A percentile compares a stretch with the other conserved stretches of the same genome.
Evolutionary conservation across 2,113 vertebrate genomes (phyloP).

Genomic region (Gambusia holbrooki): DNA sequence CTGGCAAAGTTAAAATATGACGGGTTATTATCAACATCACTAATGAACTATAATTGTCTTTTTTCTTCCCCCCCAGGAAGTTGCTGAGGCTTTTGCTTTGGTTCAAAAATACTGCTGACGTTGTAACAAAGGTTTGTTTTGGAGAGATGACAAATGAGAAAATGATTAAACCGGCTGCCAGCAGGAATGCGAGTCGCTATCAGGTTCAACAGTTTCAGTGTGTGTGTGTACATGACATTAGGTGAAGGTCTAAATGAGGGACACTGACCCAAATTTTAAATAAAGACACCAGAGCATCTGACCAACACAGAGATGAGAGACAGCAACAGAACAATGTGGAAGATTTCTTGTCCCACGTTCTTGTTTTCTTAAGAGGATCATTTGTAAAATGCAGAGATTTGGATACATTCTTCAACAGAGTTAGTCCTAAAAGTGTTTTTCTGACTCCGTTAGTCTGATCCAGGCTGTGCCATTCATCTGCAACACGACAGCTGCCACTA

Average conservation of each 20-base stretch:
- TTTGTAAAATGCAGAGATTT: conserved; percentile 14
- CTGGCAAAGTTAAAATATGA: too few relatives aligned
- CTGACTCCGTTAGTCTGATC: conserved; percentile 25
- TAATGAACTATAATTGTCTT: conserved; percentile 21
- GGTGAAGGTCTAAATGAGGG: conserved; percentile 60
- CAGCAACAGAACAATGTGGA: conserved; percentile 10
- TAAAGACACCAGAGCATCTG: conserved; percentile 29
- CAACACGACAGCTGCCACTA: conserved; percentile 36
- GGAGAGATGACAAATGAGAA: conserved; percentile 41
- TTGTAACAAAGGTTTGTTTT: conserved; percentile 7
- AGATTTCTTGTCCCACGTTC: background rate
- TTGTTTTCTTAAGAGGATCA: background rate
- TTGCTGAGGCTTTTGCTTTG: conserved; percentile 28
- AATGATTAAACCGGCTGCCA: conserved; percentile 76
- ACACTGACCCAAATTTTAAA: conserved; percentile 27
- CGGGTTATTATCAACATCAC: background rate
- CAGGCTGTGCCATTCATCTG: conserved; percentile 34
- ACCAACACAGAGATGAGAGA: conserved; percentile 19
- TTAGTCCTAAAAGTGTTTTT: conserved; percentile 10
- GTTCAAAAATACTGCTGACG: background rate
- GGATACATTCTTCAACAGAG: background rate
- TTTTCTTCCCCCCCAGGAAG: conserved; percentile 5
- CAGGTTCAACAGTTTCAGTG: conserved; percentile 18
- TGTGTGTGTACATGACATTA: conserved; percentile 46
- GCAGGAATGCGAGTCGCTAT: conserved; percentile 32